phyloP scores from a whole-genome alignment of 2,113 vertebrate species.

The Sciurus niger region DNA sequence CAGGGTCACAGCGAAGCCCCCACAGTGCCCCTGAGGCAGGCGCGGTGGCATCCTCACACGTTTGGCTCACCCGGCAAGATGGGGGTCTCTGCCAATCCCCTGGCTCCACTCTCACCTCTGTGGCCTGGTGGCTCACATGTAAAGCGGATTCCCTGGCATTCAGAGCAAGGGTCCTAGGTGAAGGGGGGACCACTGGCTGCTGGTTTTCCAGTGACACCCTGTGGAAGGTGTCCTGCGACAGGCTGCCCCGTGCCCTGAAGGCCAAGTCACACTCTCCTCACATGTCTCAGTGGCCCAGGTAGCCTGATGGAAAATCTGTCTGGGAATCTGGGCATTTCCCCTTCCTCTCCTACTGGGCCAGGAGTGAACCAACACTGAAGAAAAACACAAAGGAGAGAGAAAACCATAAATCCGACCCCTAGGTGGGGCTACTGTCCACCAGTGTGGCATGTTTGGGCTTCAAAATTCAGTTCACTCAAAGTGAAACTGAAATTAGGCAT shows the following conservation, averaged over 20 bases:
- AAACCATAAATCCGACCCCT: conserved; percentile 77
- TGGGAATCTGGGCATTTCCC: conserved; percentile 2
- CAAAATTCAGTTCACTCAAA: conserved; percentile 49
- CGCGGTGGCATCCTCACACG: accelerated
- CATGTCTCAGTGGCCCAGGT: accelerated
- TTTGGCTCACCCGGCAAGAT: background rate
- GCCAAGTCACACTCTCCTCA: background rate
- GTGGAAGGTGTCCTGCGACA: background rate
- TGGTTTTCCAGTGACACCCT: accelerated
- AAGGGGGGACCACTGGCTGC: background rate
- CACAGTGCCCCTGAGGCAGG: background rate
- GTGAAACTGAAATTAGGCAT: conserved; percentile 79
- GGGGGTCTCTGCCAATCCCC: background rate
- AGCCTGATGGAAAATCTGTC: background rate
- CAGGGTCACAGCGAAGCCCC: background rate
- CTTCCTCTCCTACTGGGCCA: conserved; percentile 15
- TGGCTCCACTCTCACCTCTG: background rate
- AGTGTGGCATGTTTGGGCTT: background rate
- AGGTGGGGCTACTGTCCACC: conserved; percentile 86
- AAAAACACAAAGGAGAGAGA: background rate
- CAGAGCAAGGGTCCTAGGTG: accelerated
- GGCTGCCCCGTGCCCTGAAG: background rate
- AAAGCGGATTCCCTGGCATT: accelerated
- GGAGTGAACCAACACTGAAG: background rate
- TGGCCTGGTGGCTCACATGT: accelerated